A percentile compares a stretch with the other conserved stretches of the same genome.
These are phyloP conservation scores for Lerista edwardsae DNA, from an alignment of 2,797 vertebrate genomes.

Conservation along the genomic window DNA sequence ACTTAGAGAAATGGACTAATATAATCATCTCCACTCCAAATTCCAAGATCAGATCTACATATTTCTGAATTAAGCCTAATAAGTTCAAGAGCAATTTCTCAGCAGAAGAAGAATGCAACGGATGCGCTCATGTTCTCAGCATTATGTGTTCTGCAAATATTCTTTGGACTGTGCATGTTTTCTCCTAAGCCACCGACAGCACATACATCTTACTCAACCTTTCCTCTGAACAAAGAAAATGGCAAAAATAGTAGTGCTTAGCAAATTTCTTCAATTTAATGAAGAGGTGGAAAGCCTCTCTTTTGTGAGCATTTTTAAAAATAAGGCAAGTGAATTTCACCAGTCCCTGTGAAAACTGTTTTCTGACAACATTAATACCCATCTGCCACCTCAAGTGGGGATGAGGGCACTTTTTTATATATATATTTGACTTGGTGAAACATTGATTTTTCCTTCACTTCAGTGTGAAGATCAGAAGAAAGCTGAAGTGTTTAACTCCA, in stretches of 20 bases:
- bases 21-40: neutral
- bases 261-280: neutral
- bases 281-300: neutral
- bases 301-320: constrained; percentile 5
- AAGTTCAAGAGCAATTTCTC: neutral
- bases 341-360: constrained; percentile 3
- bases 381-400: constrained; percentile 28
- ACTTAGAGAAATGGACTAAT: neutral
- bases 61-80: neutral
- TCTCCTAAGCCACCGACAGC: neutral
- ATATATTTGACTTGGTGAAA: constrained; percentile 27
- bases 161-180: neutral
- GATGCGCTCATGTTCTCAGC: neutral
- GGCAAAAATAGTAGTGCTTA: neutral
- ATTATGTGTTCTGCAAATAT: neutral
- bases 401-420: constrained; percentile 41
- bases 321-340: constrained; percentile 10
- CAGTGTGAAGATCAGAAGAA: constrained; percentile 18
- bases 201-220: neutral
- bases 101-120: neutral
- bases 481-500: constrained; percentile 14
- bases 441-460: constrained; percentile 23
- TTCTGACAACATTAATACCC: constrained; percentile 39
- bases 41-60: neutral
- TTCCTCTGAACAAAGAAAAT: neutral